Evolutionary conservation across 2,888 invertebrate genomes (phyloP), one percentile per base, ranked within the genome.

Genomic region (Melanostoma mellinum): DNA sequence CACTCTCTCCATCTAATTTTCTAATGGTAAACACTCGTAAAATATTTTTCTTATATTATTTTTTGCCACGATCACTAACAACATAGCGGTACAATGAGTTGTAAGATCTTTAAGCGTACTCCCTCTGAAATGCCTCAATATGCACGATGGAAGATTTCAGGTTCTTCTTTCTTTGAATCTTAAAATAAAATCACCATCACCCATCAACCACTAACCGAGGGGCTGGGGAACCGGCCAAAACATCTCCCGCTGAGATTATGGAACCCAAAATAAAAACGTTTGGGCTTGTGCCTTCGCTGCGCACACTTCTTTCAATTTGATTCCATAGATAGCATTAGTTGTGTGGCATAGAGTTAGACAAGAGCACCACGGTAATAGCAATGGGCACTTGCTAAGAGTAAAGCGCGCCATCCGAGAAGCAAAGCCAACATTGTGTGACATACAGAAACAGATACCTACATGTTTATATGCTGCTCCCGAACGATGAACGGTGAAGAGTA

Each of bases 391-490:
- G 63, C 69, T 74, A 30, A 20, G 71, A 74, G 58, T 50, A 69
- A 78, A 65, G 78, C 71, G 74, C 74, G 84, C 84, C 74, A 20
- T 71, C 67, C 50, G 50, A 78, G 33, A 53, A 74, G 35, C 50
- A 36, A 53, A 78, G 61, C 71, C 65, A 84, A 78, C 84, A 84
- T 84, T 82, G 78, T 84, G 84, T 74, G 78, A 78, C 84, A 78
- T 84, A 84, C 78, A 78, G 74, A 84, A n/a, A n/a, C n/a, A n/a
- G n/a, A n/a, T n/a, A n/a, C n/a, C n/a, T 69, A 32, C 65, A 75
- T 84, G 71, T 78, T 71, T 78, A 78, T 74, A 32, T 55, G 33
- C 42, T 20, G 69, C 77, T 79, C 48, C 78, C 40, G 65, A 35
- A 44, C 44, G 38, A 10, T 3, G 6, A 10, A 10, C 10, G 4